These are phyloP conservation scores for Drosophila ohnishii DNA, from an alignment of 1,140 invertebrate genomes.

Conservation along the genomic window DNA sequence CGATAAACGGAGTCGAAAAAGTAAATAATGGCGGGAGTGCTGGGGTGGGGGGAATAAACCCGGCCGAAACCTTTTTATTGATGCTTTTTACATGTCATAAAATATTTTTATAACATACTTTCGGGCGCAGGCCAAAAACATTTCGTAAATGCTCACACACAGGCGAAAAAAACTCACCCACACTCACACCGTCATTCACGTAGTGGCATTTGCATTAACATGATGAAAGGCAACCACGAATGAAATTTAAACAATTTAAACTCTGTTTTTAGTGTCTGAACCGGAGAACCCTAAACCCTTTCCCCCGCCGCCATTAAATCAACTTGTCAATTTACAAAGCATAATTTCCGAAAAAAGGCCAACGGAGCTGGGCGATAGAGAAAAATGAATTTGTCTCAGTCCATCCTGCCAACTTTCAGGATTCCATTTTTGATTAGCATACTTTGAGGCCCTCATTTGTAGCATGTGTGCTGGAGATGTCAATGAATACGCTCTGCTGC, in stretches of 20 bases:
- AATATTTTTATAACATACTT: slow-evolving; percentile 82
- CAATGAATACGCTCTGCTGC: slow-evolving; percentile 41
- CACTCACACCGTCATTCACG: slow-evolving; percentile 18
- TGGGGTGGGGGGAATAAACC: slow-evolving; percentile 38
- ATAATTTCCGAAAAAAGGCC: slow-evolving; percentile 39
- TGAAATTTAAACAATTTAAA: slow-evolving; percentile 72
- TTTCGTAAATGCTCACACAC: slow-evolving; percentile 53
- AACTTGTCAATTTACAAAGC: slow-evolving; percentile 58
- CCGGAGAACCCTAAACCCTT: background rate
- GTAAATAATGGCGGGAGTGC: slow-evolving; percentile 29
- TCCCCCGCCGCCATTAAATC: slow-evolving; percentile 35
- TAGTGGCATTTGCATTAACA: slow-evolving; percentile 63
- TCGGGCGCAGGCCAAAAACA: slow-evolving; percentile 49
- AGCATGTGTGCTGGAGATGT: slow-evolving; percentile 26
- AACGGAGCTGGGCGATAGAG: slow-evolving; percentile 10
- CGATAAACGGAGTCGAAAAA: slow-evolving; percentile 59
- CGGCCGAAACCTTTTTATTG: slow-evolving; percentile 72
- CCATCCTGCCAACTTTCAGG: slow-evolving; percentile 10
- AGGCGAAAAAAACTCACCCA: slow-evolving; percentile 10
- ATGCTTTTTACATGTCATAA: slow-evolving; percentile 81
- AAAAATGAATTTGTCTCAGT: slow-evolving; percentile 25
- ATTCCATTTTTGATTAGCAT: slow-evolving; percentile 33
- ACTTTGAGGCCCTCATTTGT: slow-evolving; percentile 36
- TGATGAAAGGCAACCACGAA: slow-evolving; percentile 63
- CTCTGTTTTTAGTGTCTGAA: slow-evolving; percentile 37